Base-by-base conservation (phyloP, 2,888 invertebrate species). In the Epistrophe grossulariae region DNA sequence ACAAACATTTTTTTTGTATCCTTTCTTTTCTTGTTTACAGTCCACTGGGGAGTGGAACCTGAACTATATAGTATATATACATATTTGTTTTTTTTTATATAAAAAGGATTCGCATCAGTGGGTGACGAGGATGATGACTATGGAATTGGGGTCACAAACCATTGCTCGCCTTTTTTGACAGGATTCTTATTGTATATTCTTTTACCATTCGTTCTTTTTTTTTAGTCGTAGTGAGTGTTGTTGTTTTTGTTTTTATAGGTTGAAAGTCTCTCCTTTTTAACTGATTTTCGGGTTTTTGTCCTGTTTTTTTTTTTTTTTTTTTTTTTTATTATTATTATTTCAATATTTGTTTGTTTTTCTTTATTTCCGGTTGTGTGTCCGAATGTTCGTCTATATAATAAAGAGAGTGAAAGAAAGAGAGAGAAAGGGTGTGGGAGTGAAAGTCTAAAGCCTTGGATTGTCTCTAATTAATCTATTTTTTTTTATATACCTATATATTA, bases 61-160 rank as follows among this genome's bases (percentile, higher is more conserved):
- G 82, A 79, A 82, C 73, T 85, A 85, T 68, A 85, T 82, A 62
- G n/a, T 77, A 24, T 78, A 24, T 24, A 3, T 24, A 24, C 3
- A 3, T 24, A 24, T 24, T n/a, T 24, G 24, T 76, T 79, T 66
- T 79, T n/a, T 28, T 48, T 6, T 28, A 2, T 11, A 66, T n/a
- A 48, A 66, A 45, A 66, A 31, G 79, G 79, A 48, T 83, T 87
- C 79, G 35, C 38, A 24, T 24, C 24, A 72, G 83, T 79, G 83
- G 82, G 83, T 83, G 83, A 87, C 79, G 79, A 79, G 66, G 83
- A 64, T 66, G 82, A 79, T 83, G 82, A 87, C 74, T 79, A 76
- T 83, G 87, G 79, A 87, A 87, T 83, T 83, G 87, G 87, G 87
- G 87, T 87, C 87, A 83, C 74, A 83, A 87, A 70, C 52, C 68